These are phyloP conservation scores for Aptenodytes forsteri DNA, from an alignment of 2,113 vertebrate species.

Conservation along the genomic window DNA sequence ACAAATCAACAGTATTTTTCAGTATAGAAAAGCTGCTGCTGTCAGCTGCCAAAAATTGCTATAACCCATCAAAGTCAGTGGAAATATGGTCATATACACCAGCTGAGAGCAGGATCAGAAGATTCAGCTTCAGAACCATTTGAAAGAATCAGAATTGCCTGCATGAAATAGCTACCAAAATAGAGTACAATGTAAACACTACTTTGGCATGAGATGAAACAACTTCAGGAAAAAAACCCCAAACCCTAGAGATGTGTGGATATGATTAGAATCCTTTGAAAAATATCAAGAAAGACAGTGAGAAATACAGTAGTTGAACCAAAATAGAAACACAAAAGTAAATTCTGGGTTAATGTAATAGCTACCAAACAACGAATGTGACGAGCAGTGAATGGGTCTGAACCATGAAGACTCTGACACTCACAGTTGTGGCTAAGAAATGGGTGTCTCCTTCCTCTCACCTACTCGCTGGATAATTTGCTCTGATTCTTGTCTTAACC, in stretches of 20 bases:
- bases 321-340: not conserved
- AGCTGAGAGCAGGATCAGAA: conserved; percentile 5
- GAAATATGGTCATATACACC: not conserved
- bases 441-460: not conserved
- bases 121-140: not conserved
- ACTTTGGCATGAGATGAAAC: not conserved
- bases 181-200: not conserved
- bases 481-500: not conserved
- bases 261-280: conserved; percentile 13
- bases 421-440: not conserved
- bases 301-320: not conserved
- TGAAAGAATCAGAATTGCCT: conserved; percentile 34
- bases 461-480: not conserved
- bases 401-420: not conserved
- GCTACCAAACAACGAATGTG: not conserved
- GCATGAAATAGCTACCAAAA: not conserved
- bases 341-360: not conserved
- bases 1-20: not conserved
- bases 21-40: not conserved
- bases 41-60: conserved; percentile 12
- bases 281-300: not conserved
- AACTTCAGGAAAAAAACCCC: not conserved
- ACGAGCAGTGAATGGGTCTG: not conserved
- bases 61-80: not conserved
- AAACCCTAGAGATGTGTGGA: not conserved